Evolutionary conservation across 2,113 vertebrate species (phyloP), one percentile per base, ranked within the genome.

Genomic region (Amblyopsis rosae): DNA sequence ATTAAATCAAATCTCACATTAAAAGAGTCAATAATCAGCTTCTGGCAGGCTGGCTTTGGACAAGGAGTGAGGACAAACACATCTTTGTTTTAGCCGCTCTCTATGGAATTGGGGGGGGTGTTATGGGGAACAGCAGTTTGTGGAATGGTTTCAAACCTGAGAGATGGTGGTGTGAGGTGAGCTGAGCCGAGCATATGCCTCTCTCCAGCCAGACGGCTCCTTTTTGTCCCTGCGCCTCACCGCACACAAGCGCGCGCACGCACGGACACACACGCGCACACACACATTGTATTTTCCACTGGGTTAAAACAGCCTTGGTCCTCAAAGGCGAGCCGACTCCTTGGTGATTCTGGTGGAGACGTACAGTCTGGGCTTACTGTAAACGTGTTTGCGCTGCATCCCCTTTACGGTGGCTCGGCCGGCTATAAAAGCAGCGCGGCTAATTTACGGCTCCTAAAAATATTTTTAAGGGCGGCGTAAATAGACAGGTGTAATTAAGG

Each of bases 1-100:
- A 86, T 88, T 87, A 87, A 90, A 88, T 90, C 84, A 87, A 89
- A 80, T 90, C 83, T 80, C 12, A 89, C 85, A 83, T 90, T 93
- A 89, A 84, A 89, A 90, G 83, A 72, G 81, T 82, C 82, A 76
- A 67, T 90, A 91, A 89, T 90, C 82, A 81, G 86, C 86, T 86
- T 92, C 84, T 87, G 84, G 79, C 88, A 84, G 61, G 86, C 74
- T 69, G 56, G 85, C 79, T 69, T 79, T 53, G 73, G 80, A 73
- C 69, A 70, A 74, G 70, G 72, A 66, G 76, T 48, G 46, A 81
- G 71, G 79, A 91, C 87, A 91, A 88, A 83, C 80, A 83, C 68
- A 81, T 84, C 85, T 89, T 91, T 91, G 90, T 90, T 86, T 86
- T 85, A 41, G 35, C 35, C 7, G 67, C 66, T 9, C 63, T 13